Percentiles rank a stretch among this genome's conserved stretches.
phyloP scores from a whole-genome alignment of 2,113 vertebrate species.

The Hipposideros armiger region DNA sequence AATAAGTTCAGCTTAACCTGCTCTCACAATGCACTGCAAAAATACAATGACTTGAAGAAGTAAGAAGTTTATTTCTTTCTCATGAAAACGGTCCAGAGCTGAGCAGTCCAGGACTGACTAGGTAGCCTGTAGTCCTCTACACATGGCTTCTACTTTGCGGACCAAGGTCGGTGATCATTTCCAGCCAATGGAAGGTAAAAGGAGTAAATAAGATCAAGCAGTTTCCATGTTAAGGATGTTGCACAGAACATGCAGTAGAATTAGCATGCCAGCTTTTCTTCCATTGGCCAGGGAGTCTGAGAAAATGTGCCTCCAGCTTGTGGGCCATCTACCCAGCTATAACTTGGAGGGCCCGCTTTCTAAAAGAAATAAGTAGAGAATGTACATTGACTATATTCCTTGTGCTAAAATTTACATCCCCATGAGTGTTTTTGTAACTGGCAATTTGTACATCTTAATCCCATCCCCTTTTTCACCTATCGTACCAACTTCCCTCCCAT shows the following conservation, averaged over 20 bases:
- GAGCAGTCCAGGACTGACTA: background rate
- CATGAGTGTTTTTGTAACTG: too few relatives aligned
- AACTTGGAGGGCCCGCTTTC: background rate
- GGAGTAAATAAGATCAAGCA: background rate
- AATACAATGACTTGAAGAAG: background rate
- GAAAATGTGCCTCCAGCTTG: background rate
- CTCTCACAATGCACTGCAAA: background rate
- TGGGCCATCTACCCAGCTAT: background rate
- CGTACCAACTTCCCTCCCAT: too few relatives aligned
- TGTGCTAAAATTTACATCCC: too few relatives aligned
- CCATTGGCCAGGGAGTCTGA: background rate
- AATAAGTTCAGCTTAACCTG: background rate
- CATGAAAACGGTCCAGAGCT: background rate
- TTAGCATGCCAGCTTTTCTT: background rate
- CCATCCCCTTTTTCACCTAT: too few relatives aligned
- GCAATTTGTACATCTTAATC: too few relatives aligned
- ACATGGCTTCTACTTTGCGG: background rate
- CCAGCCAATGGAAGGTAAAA: background rate
- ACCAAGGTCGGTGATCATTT: background rate
- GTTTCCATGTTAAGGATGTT: background rate
- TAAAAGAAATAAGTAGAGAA: background rate
- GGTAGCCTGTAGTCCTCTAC: background rate
- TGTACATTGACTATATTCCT: background rate
- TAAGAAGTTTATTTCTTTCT: background rate
- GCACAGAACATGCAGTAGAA: accelerated